Percentiles rank a stretch among this genome's conserved stretches.
Evolutionary conservation across 2,888 invertebrate species (phyloP).

Genomic region (Sinelater perroti): DNA sequence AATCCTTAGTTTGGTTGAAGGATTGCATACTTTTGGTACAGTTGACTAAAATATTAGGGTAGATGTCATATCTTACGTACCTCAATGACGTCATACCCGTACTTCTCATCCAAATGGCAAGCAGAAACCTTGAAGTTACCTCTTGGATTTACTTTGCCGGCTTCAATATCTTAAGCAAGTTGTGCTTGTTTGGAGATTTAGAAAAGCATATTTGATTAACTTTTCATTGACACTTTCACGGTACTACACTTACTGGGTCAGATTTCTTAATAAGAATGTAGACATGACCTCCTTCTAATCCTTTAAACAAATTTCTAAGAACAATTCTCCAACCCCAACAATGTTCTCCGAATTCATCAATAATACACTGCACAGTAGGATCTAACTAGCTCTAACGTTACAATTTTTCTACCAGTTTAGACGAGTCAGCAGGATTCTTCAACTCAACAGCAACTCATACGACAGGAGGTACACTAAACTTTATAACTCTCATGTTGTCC

Average conservation of each 20-base stretch:
- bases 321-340: slow-evolving; percentile 99
- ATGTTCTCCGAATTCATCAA: slow-evolving; percentile 99
- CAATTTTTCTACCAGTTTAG: slow-evolving; percentile 97
- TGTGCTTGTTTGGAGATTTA: slow-evolving; percentile 99
- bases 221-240: slow-evolving; percentile 96
- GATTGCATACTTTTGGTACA: slow-evolving; percentile 99
- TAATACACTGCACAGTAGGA: slow-evolving; percentile 99
- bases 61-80: slow-evolving; percentile 98
- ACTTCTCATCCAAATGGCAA: slow-evolving; percentile 92
- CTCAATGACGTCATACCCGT: slow-evolving; percentile 96
- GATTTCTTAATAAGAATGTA: slow-evolving; percentile 99
- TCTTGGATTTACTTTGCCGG: slow-evolving; percentile 91
- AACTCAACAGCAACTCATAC: slow-evolving; percentile 99
- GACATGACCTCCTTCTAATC: slow-evolving; percentile 99
- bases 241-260: slow-evolving; percentile 98
- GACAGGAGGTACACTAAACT: slow-evolving; percentile 99
- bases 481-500: slow-evolving; percentile 99
- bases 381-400: slow-evolving; percentile 99
- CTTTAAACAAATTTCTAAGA: slow-evolving; percentile 99
- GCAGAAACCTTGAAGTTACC: slow-evolving; percentile 98
- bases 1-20: slow-evolving; percentile 99
- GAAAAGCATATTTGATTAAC: slow-evolving; percentile 96
- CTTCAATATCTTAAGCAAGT: slow-evolving; percentile 96
- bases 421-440: slow-evolving; percentile 98
- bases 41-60: slow-evolving; percentile 96